Evolutionary conservation across 2,113 vertebrate species (phyloP).

Genomic region (Herpailurus yagouaroundi): DNA sequence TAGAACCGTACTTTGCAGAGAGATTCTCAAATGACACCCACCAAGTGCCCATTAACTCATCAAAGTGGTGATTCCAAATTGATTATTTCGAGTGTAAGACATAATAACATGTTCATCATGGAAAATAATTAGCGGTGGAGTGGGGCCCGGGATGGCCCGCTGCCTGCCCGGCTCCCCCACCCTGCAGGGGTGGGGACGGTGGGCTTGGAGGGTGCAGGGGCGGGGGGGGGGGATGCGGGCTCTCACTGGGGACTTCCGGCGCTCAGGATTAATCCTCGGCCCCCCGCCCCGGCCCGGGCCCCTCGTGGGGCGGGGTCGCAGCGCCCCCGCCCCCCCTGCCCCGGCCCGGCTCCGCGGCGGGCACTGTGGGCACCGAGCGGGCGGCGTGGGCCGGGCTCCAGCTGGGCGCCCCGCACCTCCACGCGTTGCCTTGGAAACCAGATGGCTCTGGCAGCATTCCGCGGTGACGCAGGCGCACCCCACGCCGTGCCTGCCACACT

Average conservation of each 20-base stretch:
- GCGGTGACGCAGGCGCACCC: not conserved
- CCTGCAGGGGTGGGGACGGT: not conserved
- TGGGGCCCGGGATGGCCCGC: not conserved
- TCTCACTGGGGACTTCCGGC: not conserved
- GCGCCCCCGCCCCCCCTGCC: fast-evolving
- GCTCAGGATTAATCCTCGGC: fast-evolving
- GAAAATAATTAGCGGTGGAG: conserved; percentile 69
- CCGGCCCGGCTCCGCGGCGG: fast-evolving
- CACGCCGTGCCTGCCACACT: too few relatives aligned
- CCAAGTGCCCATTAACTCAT: conserved; percentile 87
- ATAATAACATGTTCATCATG: conserved; percentile 83
- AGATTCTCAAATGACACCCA: conserved; percentile 78
- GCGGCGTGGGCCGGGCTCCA: not conserved
- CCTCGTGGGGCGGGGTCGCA: not conserved
- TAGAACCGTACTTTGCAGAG: conserved; percentile 36
- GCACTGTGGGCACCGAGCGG: not conserved
- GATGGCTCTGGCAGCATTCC: conserved; percentile 70
- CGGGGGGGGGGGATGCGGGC: not conserved
- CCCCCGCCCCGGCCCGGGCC: not conserved
- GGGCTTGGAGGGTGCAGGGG: not conserved
- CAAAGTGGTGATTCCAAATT: conserved; percentile 85
- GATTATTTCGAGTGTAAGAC: conserved; percentile 86
- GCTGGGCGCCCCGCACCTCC: conserved; percentile 29
- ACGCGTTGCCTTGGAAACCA: conserved; percentile 85
- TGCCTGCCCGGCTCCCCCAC: not conserved